A percentile compares a stretch with the other conserved stretches of the same genome.
These are phyloP conservation scores for Panthera uncia DNA, from an alignment of 2,113 vertebrate species.

Conservation along the genomic window DNA sequence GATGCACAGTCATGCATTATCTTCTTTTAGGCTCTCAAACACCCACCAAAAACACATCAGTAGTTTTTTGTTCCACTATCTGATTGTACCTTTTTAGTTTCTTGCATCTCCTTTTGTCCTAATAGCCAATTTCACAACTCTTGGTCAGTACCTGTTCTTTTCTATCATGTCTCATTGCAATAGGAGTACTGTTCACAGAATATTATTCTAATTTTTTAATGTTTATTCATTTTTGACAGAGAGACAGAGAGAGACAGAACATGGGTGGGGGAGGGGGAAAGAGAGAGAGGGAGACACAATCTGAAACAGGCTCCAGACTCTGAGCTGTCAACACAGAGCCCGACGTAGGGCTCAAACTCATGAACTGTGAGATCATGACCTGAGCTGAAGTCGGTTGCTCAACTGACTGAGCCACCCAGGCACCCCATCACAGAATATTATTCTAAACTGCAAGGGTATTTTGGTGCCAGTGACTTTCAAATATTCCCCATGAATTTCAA, in stretches of 20 bases:
- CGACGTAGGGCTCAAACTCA: too few species aligned
- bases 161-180: not conserved
- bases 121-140: not conserved
- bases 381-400: too few species aligned
- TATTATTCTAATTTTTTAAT: not conserved
- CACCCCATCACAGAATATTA: not conserved
- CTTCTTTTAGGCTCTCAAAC: not conserved
- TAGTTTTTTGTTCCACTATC: not conserved
- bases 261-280: too few species aligned
- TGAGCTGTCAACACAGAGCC: too few species aligned
- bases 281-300: too few species aligned
- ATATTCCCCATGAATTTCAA: not conserved
- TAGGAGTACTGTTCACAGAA: not conserved
- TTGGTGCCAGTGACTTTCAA: not conserved
- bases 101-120: not conserved
- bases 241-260: too few species aligned
- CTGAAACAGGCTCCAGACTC: too few species aligned
- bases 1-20: not conserved
- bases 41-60: not conserved
- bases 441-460: not conserved
- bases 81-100: not conserved
- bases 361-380: too few species aligned
- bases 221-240: too few species aligned
- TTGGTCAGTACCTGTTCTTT: not conserved
- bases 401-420: too few species aligned